These are phyloP conservation scores for Gryllus longicercus DNA, from an alignment of 2,888 invertebrate genomes.

Conservation along the genomic window DNA sequence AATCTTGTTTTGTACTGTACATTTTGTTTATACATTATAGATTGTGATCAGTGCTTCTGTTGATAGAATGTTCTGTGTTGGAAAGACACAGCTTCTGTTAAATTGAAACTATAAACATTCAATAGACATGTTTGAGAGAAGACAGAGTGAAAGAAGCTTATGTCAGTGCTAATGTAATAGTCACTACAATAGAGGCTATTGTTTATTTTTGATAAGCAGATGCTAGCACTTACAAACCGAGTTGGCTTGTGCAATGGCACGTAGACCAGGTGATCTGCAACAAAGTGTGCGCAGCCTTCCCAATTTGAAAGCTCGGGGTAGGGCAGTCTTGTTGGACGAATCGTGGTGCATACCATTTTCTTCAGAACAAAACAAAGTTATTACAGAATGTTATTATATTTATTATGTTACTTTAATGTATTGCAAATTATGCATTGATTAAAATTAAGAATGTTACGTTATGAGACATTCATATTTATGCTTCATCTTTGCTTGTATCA, in stretches of 20 bases:
- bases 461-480: no score
- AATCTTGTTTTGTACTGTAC: not conserved
- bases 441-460: no score
- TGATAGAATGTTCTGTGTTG: not conserved
- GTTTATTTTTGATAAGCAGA: no score
- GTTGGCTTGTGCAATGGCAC: slow-evolving; percentile 65
- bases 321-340: slow-evolving; percentile 72
- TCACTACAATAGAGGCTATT: no score
- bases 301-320: slow-evolving; percentile 67
- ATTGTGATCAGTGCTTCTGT: not conserved
- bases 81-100: no score
- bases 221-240: slow-evolving; percentile 60
- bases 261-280: slow-evolving; percentile 73
- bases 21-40: not conserved
- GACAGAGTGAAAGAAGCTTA: no score
- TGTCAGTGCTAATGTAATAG: no score
- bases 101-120: no score
- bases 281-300: slow-evolving; percentile 69
- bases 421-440: no score
- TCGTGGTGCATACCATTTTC: slow-evolving; percentile 86
- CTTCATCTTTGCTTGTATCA: no score
- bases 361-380: slow-evolving; percentile 45
- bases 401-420: no score
- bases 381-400: not conserved
- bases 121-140: no score